Evolutionary conservation across 2,888 invertebrate species (phyloP).

Genomic region (Ennomos erosarius): DNA sequence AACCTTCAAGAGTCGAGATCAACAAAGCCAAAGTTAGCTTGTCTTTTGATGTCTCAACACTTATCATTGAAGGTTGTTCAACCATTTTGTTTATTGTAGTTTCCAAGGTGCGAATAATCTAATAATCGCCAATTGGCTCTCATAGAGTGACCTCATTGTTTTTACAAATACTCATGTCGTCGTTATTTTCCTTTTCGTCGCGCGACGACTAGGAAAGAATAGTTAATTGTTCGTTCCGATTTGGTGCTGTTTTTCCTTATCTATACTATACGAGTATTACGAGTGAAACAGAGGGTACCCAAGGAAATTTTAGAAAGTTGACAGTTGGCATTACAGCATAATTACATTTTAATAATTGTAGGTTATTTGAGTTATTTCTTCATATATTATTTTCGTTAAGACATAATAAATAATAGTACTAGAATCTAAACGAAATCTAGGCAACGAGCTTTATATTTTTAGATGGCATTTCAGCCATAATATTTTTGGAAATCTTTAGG

Average conservation of each 20-base stretch:
- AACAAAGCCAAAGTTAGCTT: conserved; percentile 16
- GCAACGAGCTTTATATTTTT: no score
- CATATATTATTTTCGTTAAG: no score
- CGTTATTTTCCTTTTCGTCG: conserved; percentile 24
- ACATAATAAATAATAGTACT: no score
- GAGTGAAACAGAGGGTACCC: no score
- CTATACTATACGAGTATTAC: no score
- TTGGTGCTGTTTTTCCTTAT: conserved; percentile 13
- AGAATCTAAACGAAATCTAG: no score
- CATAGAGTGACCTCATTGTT: conserved; percentile 46
- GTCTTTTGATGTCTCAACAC: conserved; percentile 20
- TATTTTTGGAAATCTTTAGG: no score
- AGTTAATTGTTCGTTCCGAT: conserved; percentile 15
- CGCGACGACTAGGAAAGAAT: conserved; percentile 31
- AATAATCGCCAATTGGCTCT: conserved; percentile 45
- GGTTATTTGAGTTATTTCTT: no score
- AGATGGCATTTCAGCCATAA: no score
- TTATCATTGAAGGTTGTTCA: conserved; percentile 24
- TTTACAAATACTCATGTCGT: conserved; percentile 34
- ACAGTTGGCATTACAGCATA: no score
- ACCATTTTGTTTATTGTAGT: conserved; percentile 19
- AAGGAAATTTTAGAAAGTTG: no score
- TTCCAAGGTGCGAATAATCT: conserved; percentile 46
- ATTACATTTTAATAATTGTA: no score
- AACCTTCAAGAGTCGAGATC: conserved; percentile 19